phyloP scores from a whole-genome alignment of 2,797 vertebrate genomes.

The Ctenopoma kingsleyae region DNA sequence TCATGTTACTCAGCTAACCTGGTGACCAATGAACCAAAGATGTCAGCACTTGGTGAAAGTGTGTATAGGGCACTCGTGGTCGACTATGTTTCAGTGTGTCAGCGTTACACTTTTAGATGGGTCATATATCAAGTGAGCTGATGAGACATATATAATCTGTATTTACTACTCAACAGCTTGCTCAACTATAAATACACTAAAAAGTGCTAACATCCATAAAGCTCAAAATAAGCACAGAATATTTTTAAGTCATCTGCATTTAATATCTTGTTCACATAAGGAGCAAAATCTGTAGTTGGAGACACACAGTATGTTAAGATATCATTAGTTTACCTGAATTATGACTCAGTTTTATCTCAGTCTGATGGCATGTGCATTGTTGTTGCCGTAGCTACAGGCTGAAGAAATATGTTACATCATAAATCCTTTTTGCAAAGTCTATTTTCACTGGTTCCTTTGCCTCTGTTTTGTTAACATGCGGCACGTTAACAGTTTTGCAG shows the following conservation, averaged over 20 bases:
- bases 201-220: conserved; percentile 37
- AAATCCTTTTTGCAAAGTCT: conserved; percentile 38
- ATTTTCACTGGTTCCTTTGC: conserved; percentile 23
- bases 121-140: conserved; percentile 74
- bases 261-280: conserved; percentile 38
- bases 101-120: conserved; percentile 78
- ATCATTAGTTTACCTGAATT: conserved; percentile 51
- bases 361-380: conserved; percentile 32
- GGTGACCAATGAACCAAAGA: conserved; percentile 43
- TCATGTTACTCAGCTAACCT: conserved; percentile 26
- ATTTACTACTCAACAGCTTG: conserved; percentile 70
- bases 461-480: conserved; percentile 19
- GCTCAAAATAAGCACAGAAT: conserved; percentile 52
- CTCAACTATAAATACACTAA: conserved; percentile 71
- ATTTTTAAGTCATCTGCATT: conserved; percentile 46
- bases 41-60: conserved; percentile 32
- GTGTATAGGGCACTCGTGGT: conserved; percentile 57
- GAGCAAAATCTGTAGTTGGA: conserved; percentile 25
- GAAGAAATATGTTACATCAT: conserved; percentile 43
- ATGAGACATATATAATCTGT: conserved; percentile 73
- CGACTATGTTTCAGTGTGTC: conserved; percentile 72
- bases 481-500: conserved; percentile 16
- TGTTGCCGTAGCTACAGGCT: conserved; percentile 48
- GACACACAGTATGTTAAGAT: conserved; percentile 18
- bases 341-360: conserved; percentile 44